Evolutionary conservation across 2,797 vertebrate species (phyloP).

Genomic region (Falco berigora): DNA sequence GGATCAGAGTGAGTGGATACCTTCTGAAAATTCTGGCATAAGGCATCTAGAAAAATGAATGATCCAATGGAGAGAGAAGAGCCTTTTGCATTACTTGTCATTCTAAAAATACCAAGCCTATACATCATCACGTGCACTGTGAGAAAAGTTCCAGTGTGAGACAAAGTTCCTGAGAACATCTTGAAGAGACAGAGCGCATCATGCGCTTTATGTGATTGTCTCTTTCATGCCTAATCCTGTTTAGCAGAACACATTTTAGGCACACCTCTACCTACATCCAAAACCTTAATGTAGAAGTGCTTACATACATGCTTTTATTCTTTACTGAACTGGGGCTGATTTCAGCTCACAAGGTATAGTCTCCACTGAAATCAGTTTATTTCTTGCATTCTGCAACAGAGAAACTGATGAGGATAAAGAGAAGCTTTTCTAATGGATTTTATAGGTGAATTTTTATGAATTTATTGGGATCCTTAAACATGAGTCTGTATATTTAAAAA

Average conservation of each 20-base stretch:
- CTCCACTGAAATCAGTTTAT: neutral
- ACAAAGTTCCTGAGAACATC: neutral
- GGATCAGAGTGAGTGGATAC: neutral
- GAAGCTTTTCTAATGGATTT: neutral
- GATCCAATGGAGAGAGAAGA: neutral
- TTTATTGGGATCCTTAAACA: neutral
- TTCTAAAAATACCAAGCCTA: neutral
- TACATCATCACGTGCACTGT: neutral
- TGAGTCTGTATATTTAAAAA: neutral
- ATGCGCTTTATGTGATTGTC: neutral
- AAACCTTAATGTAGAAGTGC: neutral
- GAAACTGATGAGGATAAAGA: neutral
- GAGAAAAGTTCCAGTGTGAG: neutral
- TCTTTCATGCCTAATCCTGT: neutral
- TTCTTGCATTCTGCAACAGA: neutral
- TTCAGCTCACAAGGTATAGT: neutral
- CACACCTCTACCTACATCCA: neutral
- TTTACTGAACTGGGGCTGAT: neutral
- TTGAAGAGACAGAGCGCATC: neutral
- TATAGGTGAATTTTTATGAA: neutral
- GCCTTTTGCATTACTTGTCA: neutral
- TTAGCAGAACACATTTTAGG: neutral
- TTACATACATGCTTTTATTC: neutral
- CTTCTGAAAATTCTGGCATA: neutral
- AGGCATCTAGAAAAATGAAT: neutral